A percentile compares a stretch with the other conserved stretches of the same genome.
Conservation (phyloP, 2,113 vertebrate species). For the Peromyscus maniculatus region DNA sequence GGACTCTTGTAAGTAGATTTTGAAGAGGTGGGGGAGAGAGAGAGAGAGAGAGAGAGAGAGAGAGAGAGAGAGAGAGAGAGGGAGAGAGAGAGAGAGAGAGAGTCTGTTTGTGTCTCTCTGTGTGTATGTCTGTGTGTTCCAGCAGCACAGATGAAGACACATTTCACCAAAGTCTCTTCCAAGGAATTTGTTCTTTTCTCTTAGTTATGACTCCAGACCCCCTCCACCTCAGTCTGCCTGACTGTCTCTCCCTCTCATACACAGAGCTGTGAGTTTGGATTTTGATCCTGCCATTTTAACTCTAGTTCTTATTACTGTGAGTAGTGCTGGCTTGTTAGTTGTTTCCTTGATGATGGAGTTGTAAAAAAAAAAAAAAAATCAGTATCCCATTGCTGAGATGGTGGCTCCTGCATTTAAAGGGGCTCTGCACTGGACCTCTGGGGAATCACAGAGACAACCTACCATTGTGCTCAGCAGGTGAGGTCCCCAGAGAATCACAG, state of each 20-base stretch:
- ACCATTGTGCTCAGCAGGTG: neutral
- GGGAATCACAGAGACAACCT: conserved; percentile 6
- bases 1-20: neutral
- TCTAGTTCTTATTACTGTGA: neutral
- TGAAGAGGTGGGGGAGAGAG: neutral
- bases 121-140: neutral
- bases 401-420: neutral
- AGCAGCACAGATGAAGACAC: neutral
- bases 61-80: too few relatives aligned
- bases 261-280: neutral
- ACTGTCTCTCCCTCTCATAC: neutral
- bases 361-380: conserved; percentile 8
- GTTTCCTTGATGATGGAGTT: conserved; percentile 14
- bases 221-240: neutral
- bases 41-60: too few relatives aligned
- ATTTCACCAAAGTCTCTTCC: conserved; percentile 1
- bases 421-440: neutral
- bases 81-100: too few relatives aligned
- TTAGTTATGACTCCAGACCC: neutral
- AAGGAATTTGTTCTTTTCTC: neutral
- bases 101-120: too few relatives aligned
- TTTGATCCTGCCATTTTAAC: conserved; percentile 58
- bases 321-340: neutral
- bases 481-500: neutral
- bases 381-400: neutral